Base-by-base conservation (phyloP, 1,140 invertebrate species). In the Himalopsyche phryganea region DNA sequence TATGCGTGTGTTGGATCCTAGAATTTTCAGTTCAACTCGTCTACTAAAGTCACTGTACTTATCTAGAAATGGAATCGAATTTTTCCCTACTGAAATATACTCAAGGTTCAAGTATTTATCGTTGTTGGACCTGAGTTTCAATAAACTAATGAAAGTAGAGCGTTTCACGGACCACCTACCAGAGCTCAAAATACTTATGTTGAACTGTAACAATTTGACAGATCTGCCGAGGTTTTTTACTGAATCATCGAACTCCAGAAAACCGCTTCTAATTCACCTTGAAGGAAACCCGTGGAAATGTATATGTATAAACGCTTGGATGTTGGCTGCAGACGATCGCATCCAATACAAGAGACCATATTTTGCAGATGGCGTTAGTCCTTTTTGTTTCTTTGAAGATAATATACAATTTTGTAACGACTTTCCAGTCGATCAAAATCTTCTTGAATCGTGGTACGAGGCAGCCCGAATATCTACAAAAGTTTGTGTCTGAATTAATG, bases 251-350 rank as follows among this genome's bases (percentile, higher is more conserved):
- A 42, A n/a, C 20, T 10, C 14, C 20, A 41, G 15, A 15, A 40
- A 40, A 5, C 14, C 9, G 5, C 15, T 51, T 9, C n/a, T 14
- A 0, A 23, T 53, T 23, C n/a, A 32, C 0, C 20, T 53, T 23
- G 9, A 45, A 6, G 51, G 51, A 2, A 53, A 53, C 32, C 51
- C 51, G 10, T 45, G 40, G 41, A 44, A 41, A 28, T 53, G 51
- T 18, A 5, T 5, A 4, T 45, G 42, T 11, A 17, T 45, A 2
- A 11, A 17, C 11, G 42, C 4, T 3, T 5, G 15, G n/a, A 13
- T 40, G 38, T 4, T 5, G 4, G 38, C 5, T 40, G 38, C 38
- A 5, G 15, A 40, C 11, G 11, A 13, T n/a, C 11, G 15, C 15
- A 11, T 40, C 38, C 11, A 40, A 40, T 13, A 6, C 11, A 13